phyloP scores from a whole-genome alignment of 2,888 invertebrate species.

The Catocala nupta region DNA sequence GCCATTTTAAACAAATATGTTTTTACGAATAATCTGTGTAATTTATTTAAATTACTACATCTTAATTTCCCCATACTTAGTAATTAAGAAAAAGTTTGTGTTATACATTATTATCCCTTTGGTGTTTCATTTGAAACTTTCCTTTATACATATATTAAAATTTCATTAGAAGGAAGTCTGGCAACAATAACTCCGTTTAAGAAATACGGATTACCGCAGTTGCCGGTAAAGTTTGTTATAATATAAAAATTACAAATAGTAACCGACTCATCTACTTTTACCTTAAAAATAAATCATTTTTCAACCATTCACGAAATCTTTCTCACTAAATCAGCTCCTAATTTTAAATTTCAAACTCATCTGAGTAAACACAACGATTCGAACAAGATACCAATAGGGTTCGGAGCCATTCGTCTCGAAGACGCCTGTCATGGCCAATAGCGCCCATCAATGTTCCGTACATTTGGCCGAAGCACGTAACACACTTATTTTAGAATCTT shows the following conservation, averaged over 20 bases:
- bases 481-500: slow-evolving; percentile 76
- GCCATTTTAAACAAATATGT: too few species aligned
- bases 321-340: slow-evolving; percentile 66
- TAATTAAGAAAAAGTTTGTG: too few species aligned
- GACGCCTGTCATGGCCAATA: slow-evolving; percentile 82
- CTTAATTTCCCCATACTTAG: too few species aligned
- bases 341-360: slow-evolving; percentile 81
- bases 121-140: too few species aligned
- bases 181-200: too few species aligned
- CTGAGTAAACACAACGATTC: slow-evolving; percentile 79
- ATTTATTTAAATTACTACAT: too few species aligned
- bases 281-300: slow-evolving; percentile 15
- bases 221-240: background rate
- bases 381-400: slow-evolving; percentile 75
- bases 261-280: background rate
- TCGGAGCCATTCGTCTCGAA: slow-evolving; percentile 64
- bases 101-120: too few species aligned
- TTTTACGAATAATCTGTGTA: too few species aligned
- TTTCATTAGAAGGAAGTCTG: too few species aligned
- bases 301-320: slow-evolving; percentile 25
- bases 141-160: too few species aligned
- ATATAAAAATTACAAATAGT: background rate
- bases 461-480: slow-evolving; percentile 79
- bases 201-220: too few species aligned
- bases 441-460: slow-evolving; percentile 82